These are phyloP conservation scores for Pocota personata DNA, from an alignment of 2,888 invertebrate genomes.

Conservation along the genomic window DNA sequence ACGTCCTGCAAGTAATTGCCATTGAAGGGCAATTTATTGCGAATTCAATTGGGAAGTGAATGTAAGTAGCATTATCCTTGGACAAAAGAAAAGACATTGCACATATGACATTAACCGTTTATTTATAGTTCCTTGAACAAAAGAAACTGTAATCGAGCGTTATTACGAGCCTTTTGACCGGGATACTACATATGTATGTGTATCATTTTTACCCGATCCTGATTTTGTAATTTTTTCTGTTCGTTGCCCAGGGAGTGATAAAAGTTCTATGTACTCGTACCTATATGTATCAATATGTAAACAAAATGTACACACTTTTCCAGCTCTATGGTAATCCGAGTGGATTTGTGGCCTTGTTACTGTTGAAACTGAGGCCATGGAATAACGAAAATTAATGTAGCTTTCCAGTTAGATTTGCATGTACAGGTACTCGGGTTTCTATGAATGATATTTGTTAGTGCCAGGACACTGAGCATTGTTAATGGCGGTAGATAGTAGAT, in stretches of 20 bases:
- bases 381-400: slow-evolving; percentile 8
- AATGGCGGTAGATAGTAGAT: not conserved
- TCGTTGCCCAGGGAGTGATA: not conserved
- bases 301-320: not conserved
- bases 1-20: slow-evolving; percentile 68
- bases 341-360: slow-evolving; percentile 8
- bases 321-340: not conserved
- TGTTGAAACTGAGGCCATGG: not conserved
- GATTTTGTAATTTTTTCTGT: not conserved
- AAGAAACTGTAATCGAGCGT: slow-evolving; percentile 44
- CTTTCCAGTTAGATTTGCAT: not conserved
- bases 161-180: slow-evolving; percentile 9
- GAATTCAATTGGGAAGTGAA: slow-evolving; percentile 58
- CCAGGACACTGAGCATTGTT: not conserved
- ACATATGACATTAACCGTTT: slow-evolving; percentile 57
- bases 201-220: slow-evolving; percentile 1
- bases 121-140: slow-evolving; percentile 57
- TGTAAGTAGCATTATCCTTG: slow-evolving; percentile 53
- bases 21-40: slow-evolving; percentile 64
- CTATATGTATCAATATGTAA: not conserved
- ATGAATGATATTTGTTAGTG: not conserved
- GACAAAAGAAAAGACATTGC: slow-evolving; percentile 38
- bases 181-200: not conserved
- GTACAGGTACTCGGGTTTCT: not conserved
- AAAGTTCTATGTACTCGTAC: not conserved